Evolutionary conservation across 2,888 invertebrate genomes (phyloP).

Genomic region (Sarcophaga rosellei): DNA sequence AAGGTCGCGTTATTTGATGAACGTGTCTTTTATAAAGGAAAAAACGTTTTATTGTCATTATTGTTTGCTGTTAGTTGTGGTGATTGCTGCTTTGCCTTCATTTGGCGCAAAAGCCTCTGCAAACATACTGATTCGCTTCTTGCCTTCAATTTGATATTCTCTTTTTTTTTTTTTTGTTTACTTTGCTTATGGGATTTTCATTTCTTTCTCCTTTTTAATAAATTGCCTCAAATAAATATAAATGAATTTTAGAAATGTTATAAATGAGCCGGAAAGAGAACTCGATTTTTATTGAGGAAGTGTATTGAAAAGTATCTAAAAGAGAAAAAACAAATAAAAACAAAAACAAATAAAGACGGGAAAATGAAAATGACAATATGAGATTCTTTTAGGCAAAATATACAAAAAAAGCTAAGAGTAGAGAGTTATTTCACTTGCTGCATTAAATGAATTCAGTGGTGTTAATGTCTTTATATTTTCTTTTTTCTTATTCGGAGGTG

Average conservation of each 20-base stretch:
- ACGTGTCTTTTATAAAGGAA: slow-evolving; percentile 61
- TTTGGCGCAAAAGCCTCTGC: slow-evolving; percentile 33
- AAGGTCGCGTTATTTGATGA: slow-evolving; percentile 62
- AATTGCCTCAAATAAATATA: slow-evolving; percentile 68
- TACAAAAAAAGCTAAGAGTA: slow-evolving; percentile 3
- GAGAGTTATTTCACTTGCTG: slow-evolving; percentile 10
- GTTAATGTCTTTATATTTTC: slow-evolving; percentile 32
- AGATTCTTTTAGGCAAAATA: slow-evolving; percentile 22
- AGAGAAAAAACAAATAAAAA: slow-evolving; percentile 27
- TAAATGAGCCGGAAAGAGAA: slow-evolving; percentile 68
- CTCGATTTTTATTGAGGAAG: slow-evolving; percentile 68
- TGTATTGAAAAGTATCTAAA: slow-evolving; percentile 50
- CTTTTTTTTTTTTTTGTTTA: slow-evolving; percentile 46
- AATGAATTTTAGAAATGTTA: slow-evolving; percentile 69
- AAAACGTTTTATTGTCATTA: slow-evolving; percentile 66
- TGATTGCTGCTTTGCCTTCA: slow-evolving; percentile 28
- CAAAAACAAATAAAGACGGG: slow-evolving; percentile 52
- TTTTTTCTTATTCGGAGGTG: slow-evolving; percentile 19
- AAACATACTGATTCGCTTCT: slow-evolving; percentile 29
- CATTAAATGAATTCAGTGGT: slow-evolving; percentile 50
- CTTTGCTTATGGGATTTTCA: slow-evolving; percentile 60
- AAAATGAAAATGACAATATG: slow-evolving; percentile 59
- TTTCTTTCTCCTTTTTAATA: slow-evolving; percentile 61
- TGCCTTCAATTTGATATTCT: slow-evolving; percentile 5
- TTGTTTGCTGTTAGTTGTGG: slow-evolving; percentile 64